Evolutionary conservation across 1,140 invertebrate species (phyloP).

Genomic region (Metaphire vulgaris): DNA sequence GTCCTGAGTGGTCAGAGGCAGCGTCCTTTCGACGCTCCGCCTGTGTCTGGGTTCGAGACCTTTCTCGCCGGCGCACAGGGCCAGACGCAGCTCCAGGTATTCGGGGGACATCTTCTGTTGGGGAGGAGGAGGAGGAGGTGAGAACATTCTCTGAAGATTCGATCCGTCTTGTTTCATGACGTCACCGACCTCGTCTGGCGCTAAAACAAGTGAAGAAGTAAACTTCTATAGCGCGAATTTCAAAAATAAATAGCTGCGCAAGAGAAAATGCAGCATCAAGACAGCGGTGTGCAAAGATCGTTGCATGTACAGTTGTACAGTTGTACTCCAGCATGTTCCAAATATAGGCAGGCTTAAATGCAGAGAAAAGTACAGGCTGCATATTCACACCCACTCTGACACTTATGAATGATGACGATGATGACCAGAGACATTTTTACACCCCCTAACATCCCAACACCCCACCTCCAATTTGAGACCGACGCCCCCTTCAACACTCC

Average conservation of each 20-base stretch:
- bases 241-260: not conserved
- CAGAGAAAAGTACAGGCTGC: too few species aligned
- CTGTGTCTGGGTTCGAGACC: not conserved
- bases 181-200: not conserved
- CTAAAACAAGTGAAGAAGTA: not conserved
- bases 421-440: too few species aligned
- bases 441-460: too few species aligned
- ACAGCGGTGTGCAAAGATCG: too few species aligned
- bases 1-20: too few species aligned
- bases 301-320: too few species aligned
- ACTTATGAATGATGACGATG: too few species aligned
- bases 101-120: not conserved
- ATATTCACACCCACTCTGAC: too few species aligned
- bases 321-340: too few species aligned
- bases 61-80: not conserved
- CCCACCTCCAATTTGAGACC: too few species aligned
- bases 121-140: not conserved
- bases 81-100: not conserved
- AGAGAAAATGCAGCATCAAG: not conserved
- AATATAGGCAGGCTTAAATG: too few species aligned
- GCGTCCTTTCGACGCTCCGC: not conserved
- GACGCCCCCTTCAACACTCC: too few species aligned
- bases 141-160: not conserved
- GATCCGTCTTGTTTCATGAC: not conserved
- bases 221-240: not conserved